These are phyloP conservation scores for Cyclargus thomasi DNA, from an alignment of 1,140 invertebrate genomes.

Conservation along the genomic window DNA sequence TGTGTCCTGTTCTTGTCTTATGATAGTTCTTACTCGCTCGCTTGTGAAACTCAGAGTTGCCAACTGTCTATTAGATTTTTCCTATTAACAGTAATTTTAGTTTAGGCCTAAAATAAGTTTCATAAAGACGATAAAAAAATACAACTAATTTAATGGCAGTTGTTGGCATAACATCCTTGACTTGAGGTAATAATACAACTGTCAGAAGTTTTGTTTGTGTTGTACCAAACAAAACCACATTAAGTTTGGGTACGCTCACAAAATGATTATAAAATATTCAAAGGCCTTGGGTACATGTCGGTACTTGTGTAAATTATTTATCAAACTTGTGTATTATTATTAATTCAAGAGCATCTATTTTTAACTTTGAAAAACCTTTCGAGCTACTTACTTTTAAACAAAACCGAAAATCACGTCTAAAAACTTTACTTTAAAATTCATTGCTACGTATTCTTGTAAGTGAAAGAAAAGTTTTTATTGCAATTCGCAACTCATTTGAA, in stretches of 20 bases:
- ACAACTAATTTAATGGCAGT: too few relatives aligned
- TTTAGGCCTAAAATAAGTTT: too few relatives aligned
- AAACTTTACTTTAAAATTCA: background rate
- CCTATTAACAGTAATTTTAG: too few relatives aligned
- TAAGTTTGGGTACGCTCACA: background rate
- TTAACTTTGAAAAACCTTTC: background rate
- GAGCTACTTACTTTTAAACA: background rate
- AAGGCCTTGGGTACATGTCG: background rate
- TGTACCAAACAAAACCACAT: background rate
- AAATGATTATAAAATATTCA: constrained; percentile 22
- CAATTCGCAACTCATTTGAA: background rate
- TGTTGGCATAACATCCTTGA: too few relatives aligned
- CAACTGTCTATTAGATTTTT: too few relatives aligned
- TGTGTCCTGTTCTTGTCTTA: too few relatives aligned
- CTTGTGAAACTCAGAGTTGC: too few relatives aligned
- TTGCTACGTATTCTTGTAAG: background rate
- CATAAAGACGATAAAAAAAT: too few relatives aligned
- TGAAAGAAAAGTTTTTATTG: background rate
- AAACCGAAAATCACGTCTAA: background rate
- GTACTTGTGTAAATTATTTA: too few relatives aligned
- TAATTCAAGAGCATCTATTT: background rate
- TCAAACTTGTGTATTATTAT: background rate
- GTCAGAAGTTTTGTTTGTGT: constrained; percentile 3
- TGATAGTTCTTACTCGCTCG: too few relatives aligned
- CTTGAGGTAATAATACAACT: too few relatives aligned